These are phyloP conservation scores for Latrodectus hesperus DNA, from an alignment of 2,888 invertebrate genomes.

Conservation along the genomic window DNA sequence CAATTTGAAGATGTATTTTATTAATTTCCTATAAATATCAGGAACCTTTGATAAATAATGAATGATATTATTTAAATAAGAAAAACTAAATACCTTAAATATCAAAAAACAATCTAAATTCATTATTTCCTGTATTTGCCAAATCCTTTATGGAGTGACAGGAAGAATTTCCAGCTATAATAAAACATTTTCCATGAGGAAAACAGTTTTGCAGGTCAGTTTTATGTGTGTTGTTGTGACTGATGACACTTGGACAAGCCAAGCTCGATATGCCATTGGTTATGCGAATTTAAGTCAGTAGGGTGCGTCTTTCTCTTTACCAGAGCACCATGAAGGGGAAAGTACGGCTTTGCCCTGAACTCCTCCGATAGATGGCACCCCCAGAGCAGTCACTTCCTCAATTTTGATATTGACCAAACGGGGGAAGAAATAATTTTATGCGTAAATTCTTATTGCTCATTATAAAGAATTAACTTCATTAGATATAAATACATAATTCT, in stretches of 20 bases:
- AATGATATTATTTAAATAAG: too few species aligned
- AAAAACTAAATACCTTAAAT: too few species aligned
- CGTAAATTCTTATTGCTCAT: background rate
- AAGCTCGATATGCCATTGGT: background rate
- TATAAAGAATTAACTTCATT: background rate
- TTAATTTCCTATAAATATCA: too few species aligned
- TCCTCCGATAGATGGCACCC: background rate
- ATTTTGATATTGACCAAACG: background rate
- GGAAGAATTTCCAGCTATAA: too few species aligned
- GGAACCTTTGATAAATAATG: too few species aligned
- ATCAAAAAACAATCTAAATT: too few species aligned
- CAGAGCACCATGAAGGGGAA: background rate
- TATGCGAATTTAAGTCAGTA: background rate
- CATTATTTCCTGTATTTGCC: too few species aligned
- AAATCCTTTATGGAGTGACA: too few species aligned
- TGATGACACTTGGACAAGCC: background rate
- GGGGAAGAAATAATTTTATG: background rate
- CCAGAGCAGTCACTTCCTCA: background rate
- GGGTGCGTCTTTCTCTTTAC: background rate
- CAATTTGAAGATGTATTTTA: too few species aligned
- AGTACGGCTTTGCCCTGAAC: background rate
- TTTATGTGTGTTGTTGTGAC: background rate
- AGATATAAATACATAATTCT: too few species aligned
- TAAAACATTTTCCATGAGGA: too few species aligned
- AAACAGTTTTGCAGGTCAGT: too few species aligned